Evolutionary conservation across 2,888 invertebrate genomes (phyloP), one percentile per base, ranked within the genome.

Genomic region (Ophion obscuratus): DNA sequence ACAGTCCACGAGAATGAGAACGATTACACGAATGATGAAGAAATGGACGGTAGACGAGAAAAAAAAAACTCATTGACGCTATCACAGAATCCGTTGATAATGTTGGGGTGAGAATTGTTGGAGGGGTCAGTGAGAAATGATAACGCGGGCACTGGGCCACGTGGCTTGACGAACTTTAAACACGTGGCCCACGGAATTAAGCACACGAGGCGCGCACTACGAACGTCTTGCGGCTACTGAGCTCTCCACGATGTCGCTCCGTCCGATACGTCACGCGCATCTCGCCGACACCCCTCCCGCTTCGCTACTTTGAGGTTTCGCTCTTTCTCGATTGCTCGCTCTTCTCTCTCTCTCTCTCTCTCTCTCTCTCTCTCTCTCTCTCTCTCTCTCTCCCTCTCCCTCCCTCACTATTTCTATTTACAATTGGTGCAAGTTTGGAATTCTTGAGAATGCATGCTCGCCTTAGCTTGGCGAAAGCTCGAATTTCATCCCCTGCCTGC

Each of bases 161-260:
- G 88, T 88, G 88, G 88, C 81, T 70, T 68, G 47, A 61, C 73
- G 75, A 84, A 71, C 44, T 44, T 36, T 31, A 62, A 73, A 83
- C 88, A 88, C 86, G 87, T 85, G 87, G 68, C 62, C 57, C 59
- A 17, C 67, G 44, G 73, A 57, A 47, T 68, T 47, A 14, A 76
- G 20, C 87, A 87, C 90, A 89, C 91, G 91, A 91, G 87, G 88
- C 90, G 91, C 90, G 89, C 92, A 88, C 90, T 89, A 87, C 92
- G 89, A 90, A 90, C 88, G 91, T 91, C 90, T 91, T 87, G 90
- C 91, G 90, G 87, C 89, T 88, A 93, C 93, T 93, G 91, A 91
- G 89, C 76, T 75, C 83, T 64, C 59, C 61, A 75, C 73, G 61
- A 10, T 84, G 74, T 78, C 83, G 67, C 61, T 31, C 44, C 53